Base-by-base conservation (phyloP, 2,113 vertebrate species). In the Nettapus auritus region DNA sequence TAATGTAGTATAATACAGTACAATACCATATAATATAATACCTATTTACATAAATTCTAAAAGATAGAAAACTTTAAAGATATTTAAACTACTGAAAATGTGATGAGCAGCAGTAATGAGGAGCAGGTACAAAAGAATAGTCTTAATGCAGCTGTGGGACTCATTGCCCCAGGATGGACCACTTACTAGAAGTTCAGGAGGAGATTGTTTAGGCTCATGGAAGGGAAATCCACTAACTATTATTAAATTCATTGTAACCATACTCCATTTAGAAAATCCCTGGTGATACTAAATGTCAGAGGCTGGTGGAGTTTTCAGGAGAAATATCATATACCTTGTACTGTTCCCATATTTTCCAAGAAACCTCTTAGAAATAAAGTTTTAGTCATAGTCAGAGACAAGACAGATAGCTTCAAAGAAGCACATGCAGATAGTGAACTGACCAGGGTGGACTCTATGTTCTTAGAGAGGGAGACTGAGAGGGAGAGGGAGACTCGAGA, bases 261-360 rank as follows among this genome's bases (percentile, higher is more conserved):
- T 40, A 76, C 34, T 3, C 22, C 25, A 31, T 18, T 52, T 13
- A 80, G 28, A 64, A 76, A 82, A 11, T 80, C 12, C 6, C 4
- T 11, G 0, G 0, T 34, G 23, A 20, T 79, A 19, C 40, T 67
- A 38, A 28, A 76, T 56, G 31, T 60, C 38, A 63, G 25, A 79
- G n/a, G 5, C 4, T 76, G 9, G 1, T 19, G 26, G 44, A 66
- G 13, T 13, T 34, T 73, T 82, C 38, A 52, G 19, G 13, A 67
- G 33, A 79, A 79, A 14, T 4, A 60, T n/a, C 14, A 14, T 28
- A 48, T 20, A 55, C 4, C 6, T 73, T 48, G 46, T 36, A 25
- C 9, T 26, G 2, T 46, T 85, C 21, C 33, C 63, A 9, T n/a
- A 23, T 36, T 21, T 36, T 5, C n/a, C 22, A 52, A 26, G 62